phyloP scores from a whole-genome alignment of 1,140 invertebrate species.

The Cherax destructor region DNA sequence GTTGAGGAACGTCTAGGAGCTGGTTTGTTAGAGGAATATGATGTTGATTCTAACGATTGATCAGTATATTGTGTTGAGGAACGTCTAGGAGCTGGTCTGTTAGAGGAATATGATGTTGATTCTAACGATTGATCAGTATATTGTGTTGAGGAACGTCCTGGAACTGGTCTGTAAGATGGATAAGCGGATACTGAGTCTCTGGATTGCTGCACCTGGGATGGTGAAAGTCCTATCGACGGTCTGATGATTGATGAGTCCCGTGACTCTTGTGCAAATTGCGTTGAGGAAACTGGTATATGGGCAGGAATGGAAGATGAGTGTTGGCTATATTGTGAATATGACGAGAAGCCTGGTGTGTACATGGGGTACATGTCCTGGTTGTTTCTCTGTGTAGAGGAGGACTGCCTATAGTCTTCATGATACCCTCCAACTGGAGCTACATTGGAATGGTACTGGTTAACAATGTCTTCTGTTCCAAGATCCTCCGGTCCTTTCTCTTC shows the following conservation, averaged over 20 bases:
- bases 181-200: slow-evolving; percentile 4
- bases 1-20: neutral
- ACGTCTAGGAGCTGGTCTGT: slow-evolving; percentile 9
- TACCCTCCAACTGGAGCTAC: slow-evolving; percentile 6
- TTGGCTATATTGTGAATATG: neutral
- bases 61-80: slow-evolving; percentile 22
- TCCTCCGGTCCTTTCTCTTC: slow-evolving; percentile 58
- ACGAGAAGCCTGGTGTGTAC: neutral
- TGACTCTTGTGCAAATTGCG: neutral
- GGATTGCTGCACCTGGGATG: neutral
- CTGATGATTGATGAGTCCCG: neutral
- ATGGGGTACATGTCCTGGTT: neutral
- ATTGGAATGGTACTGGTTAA: neutral
- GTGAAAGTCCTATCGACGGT: neutral
- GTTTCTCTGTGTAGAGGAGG: neutral
- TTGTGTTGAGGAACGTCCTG: neutral
- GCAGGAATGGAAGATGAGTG: slow-evolving; percentile 1
- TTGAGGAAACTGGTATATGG: neutral
- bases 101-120: neutral
- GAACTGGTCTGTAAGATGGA: slow-evolving; percentile 13
- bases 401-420: neutral
- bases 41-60: neutral
- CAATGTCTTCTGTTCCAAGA: slow-evolving; percentile 14
- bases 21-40: neutral
- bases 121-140: neutral